Percentiles rank a stretch among this genome's conserved stretches.
These are phyloP conservation scores for Heliconius himera DNA, from an alignment of 1,140 invertebrate genomes.

Conservation along the genomic window DNA sequence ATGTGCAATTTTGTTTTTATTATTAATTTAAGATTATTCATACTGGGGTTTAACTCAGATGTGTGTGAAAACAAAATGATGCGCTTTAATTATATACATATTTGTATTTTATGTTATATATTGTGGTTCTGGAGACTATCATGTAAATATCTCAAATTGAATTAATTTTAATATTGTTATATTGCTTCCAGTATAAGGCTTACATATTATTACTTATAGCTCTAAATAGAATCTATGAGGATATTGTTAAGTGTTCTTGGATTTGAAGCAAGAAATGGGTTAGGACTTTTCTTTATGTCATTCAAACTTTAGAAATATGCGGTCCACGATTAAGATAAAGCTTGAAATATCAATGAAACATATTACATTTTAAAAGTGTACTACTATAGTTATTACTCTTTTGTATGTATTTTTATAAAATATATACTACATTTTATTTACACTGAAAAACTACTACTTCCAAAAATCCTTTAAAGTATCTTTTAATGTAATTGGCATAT, in stretches of 20 bases:
- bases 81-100: slow-evolving; percentile 77
- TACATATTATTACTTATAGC: slow-evolving; percentile 69
- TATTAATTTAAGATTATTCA: slow-evolving; percentile 74
- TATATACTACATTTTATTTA: slow-evolving; percentile 78
- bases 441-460: slow-evolving; percentile 74
- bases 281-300: slow-evolving; percentile 48
- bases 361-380: slow-evolving; percentile 72
- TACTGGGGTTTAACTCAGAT: slow-evolving; percentile 67
- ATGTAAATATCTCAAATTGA: slow-evolving; percentile 76
- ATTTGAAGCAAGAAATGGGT: slow-evolving; percentile 48
- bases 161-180: slow-evolving; percentile 75
- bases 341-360: slow-evolving; percentile 78
- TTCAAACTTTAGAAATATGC: slow-evolving; percentile 61
- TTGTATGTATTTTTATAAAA: slow-evolving; percentile 81
- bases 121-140: slow-evolving; percentile 61
- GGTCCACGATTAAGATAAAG: slow-evolving; percentile 70
- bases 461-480: slow-evolving; percentile 67
- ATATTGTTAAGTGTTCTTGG: slow-evolving; percentile 57
- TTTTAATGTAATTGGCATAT: slow-evolving; percentile 78
- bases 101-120: slow-evolving; percentile 67
- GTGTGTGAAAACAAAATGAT: slow-evolving; percentile 75
- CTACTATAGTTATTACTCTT: slow-evolving; percentile 64
- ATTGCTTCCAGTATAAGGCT: slow-evolving; percentile 77
- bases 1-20: slow-evolving; percentile 82
- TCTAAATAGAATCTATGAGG: slow-evolving; percentile 55